Percentiles rank a stretch among this genome's conserved stretches.
Evolutionary conservation across 2,113 vertebrate genomes (phyloP).

Genomic region (Labeo rohita): DNA sequence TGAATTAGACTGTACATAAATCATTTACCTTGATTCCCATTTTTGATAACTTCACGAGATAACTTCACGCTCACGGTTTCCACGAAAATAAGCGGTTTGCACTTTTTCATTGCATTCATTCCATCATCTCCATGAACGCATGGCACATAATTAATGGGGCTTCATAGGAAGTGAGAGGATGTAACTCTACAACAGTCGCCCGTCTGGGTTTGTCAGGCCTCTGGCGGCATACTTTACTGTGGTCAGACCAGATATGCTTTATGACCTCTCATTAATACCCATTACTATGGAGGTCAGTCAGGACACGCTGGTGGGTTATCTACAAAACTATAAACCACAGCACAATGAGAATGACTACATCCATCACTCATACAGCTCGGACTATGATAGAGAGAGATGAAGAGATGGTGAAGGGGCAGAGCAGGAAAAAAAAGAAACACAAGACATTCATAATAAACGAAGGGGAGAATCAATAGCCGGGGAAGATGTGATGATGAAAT

Average conservation of each 20-base stretch:
- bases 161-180: not conserved
- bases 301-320: conserved; percentile 44
- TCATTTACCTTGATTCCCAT: not conserved
- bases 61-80: not conserved
- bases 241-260: conserved; percentile 41
- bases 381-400: conserved; percentile 24
- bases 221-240: conserved; percentile 40
- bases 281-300: conserved; percentile 52
- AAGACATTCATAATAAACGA: conserved; percentile 42
- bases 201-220: conserved; percentile 12
- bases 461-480: conserved; percentile 51
- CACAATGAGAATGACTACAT: conserved; percentile 46
- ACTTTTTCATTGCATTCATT: not conserved
- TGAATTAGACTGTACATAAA: not conserved
- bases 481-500: conserved; percentile 48
- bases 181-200: conserved; percentile 1
- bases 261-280: conserved; percentile 46
- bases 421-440: conserved; percentile 23
- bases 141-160: not conserved
- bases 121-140: not conserved
- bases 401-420: not conserved
- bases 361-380: conserved; percentile 35
- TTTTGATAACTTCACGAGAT: not conserved
- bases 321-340: conserved; percentile 41
- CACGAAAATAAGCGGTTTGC: not conserved